Evolutionary conservation across 2,888 invertebrate species (phyloP).

Genomic region (Drosophila stalkeri): DNA sequence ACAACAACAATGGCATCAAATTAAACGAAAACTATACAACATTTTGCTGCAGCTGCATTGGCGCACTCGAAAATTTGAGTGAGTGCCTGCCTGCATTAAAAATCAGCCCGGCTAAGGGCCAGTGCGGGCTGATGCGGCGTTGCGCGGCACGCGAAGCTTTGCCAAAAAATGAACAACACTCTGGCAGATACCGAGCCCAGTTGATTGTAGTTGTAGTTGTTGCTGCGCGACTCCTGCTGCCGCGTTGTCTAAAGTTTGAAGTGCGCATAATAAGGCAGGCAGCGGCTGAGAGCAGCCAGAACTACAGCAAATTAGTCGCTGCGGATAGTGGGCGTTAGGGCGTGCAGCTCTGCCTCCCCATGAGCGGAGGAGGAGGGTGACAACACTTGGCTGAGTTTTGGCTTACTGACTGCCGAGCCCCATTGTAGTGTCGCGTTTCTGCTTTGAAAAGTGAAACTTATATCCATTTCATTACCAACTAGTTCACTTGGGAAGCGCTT

Average conservation of each 20-base stretch:
- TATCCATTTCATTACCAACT: slow-evolving; percentile 44
- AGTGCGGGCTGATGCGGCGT: slow-evolving; percentile 13
- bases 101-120: slow-evolving; percentile 45
- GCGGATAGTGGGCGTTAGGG: slow-evolving; percentile 61
- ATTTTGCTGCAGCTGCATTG: slow-evolving; percentile 73
- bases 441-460: slow-evolving; percentile 67
- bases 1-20: slow-evolving; percentile 61
- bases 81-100: slow-evolving; percentile 75
- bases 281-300: slow-evolving; percentile 41
- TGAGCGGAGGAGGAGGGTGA: too few species aligned
- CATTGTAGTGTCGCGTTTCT: slow-evolving; percentile 27
- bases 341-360: slow-evolving; percentile 9
- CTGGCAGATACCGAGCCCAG: slow-evolving; percentile 45
- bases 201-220: slow-evolving; percentile 26
- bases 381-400: slow-evolving; percentile 39
- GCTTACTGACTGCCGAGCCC: slow-evolving; percentile 7
- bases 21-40: slow-evolving; percentile 80
- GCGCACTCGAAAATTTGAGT: slow-evolving; percentile 77
- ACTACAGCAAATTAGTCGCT: slow-evolving; percentile 71
- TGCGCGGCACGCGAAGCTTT: slow-evolving; percentile 53
- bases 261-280: slow-evolving; percentile 79
- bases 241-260: slow-evolving; percentile 78
- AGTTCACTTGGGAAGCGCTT: slow-evolving; percentile 8
- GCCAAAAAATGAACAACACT: slow-evolving; percentile 77
- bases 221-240: slow-evolving; percentile 34